Conservation (phyloP, 2,797 vertebrate species). For the Pipistrellus nathusii region DNA sequence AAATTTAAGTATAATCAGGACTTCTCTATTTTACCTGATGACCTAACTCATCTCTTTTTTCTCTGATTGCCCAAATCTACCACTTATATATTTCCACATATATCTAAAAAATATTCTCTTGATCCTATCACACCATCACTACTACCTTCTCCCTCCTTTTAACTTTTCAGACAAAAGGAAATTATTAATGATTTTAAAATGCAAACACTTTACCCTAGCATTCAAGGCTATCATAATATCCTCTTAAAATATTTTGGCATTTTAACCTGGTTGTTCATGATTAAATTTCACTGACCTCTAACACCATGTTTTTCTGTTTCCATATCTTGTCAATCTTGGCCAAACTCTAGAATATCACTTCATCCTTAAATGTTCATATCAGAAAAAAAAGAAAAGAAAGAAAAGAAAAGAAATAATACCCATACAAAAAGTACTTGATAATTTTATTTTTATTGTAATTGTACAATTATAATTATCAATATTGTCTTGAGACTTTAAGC, state of each 20-base stretch:
- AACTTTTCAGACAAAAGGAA: constrained; percentile 58
- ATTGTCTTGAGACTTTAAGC: constrained; percentile 11
- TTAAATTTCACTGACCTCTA: not conserved
- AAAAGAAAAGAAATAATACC: not conserved
- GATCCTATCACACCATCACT: not conserved
- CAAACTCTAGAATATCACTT: constrained; percentile 19
- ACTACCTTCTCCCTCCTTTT: not conserved
- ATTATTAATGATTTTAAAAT: constrained; percentile 50
- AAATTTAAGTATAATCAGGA: not conserved
- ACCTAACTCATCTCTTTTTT: not conserved
- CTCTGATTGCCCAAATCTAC: not conserved
- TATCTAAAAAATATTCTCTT: not conserved
- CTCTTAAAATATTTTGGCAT: not conserved
- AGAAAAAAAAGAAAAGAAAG: constrained; percentile 41
- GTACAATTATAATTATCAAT: not conserved
- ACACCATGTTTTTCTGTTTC: not conserved
- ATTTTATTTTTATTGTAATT: constrained; percentile 30
- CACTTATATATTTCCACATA: not conserved
- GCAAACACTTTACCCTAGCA: not conserved
- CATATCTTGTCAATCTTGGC: not conserved
- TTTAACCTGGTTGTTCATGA: constrained; percentile 41
- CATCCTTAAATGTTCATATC: not conserved
- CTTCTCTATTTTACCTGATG: not conserved
- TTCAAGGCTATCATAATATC: not conserved
- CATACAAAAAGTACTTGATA: not conserved